Evolutionary conservation across 2,797 vertebrate species (phyloP).

Genomic region (Cetoscarus ocellatus): DNA sequence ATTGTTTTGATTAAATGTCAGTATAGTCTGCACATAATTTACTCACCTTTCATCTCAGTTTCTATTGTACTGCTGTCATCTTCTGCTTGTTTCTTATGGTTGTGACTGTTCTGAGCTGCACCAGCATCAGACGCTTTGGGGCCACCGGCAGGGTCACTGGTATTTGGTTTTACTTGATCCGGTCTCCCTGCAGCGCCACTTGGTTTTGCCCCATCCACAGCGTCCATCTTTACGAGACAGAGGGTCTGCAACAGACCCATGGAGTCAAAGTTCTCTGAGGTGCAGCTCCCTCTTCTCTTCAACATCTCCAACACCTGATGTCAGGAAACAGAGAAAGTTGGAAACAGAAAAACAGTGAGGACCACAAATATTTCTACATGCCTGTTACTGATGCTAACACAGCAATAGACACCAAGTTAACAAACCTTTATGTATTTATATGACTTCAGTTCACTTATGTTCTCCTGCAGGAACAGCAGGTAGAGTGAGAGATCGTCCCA

Average conservation of each 20-base stretch:
- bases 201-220: slow-evolving; percentile 79
- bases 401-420: background rate
- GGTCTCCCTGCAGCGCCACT: background rate
- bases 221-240: slow-evolving; percentile 89
- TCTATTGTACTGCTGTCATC: slow-evolving; percentile 15
- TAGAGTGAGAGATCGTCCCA: slow-evolving; percentile 93
- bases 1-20: no score
- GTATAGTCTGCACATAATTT: background rate
- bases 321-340: background rate
- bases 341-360: background rate
- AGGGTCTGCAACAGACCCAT: slow-evolving; percentile 89
- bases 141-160: background rate
- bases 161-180: background rate
- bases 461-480: slow-evolving; percentile 94
- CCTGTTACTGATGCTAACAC: no score
- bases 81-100: background rate
- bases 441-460: slow-evolving; percentile 96
- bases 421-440: slow-evolving; percentile 93
- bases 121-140: background rate
- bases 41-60: slow-evolving; percentile 86
- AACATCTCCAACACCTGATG: slow-evolving; percentile 89
- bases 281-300: slow-evolving; percentile 75
- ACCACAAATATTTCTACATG: no score
- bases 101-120: slow-evolving; percentile 3
- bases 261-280: slow-evolving; percentile 82